These are phyloP conservation scores for Chloroceryle aenea DNA, from an alignment of 2,113 vertebrate species.

Conservation along the genomic window DNA sequence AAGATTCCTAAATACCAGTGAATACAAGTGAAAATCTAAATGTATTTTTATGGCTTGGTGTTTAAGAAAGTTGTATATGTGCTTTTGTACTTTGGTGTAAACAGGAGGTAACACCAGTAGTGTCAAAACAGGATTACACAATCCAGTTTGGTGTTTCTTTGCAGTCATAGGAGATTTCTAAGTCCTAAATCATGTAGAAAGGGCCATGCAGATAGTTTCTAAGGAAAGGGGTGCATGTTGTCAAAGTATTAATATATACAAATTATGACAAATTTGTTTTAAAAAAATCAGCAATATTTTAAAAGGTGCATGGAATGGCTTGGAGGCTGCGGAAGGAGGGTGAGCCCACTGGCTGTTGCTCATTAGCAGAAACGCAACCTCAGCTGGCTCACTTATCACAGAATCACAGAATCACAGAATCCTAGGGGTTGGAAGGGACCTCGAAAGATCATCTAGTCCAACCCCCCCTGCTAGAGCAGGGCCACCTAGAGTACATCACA, in stretches of 20 bases:
- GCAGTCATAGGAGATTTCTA: background rate
- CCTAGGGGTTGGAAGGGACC: too few relatives aligned
- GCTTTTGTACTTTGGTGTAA: background rate
- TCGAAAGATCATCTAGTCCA: too few relatives aligned
- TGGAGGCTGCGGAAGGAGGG: background rate
- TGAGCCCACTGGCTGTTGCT: background rate
- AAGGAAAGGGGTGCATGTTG: background rate
- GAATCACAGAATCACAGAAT: too few relatives aligned
- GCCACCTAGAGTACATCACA: too few relatives aligned
- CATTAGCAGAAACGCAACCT: background rate
- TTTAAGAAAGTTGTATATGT: background rate
- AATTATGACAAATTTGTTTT: background rate
- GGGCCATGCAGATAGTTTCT: accelerated
- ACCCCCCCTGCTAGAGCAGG: too few relatives aligned
- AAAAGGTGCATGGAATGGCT: background rate
- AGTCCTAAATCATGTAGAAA: background rate
- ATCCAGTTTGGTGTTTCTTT: background rate
- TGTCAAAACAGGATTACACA: background rate
- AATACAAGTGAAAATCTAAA: background rate
- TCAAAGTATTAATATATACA: background rate
- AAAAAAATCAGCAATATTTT: background rate
- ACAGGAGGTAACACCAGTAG: background rate
- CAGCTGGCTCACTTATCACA: background rate
- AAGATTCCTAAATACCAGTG: background rate
- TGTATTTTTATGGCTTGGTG: background rate